Evolutionary conservation across 2,797 vertebrate species (phyloP).

Genomic region (Pseudochaenichthys georgianus): DNA sequence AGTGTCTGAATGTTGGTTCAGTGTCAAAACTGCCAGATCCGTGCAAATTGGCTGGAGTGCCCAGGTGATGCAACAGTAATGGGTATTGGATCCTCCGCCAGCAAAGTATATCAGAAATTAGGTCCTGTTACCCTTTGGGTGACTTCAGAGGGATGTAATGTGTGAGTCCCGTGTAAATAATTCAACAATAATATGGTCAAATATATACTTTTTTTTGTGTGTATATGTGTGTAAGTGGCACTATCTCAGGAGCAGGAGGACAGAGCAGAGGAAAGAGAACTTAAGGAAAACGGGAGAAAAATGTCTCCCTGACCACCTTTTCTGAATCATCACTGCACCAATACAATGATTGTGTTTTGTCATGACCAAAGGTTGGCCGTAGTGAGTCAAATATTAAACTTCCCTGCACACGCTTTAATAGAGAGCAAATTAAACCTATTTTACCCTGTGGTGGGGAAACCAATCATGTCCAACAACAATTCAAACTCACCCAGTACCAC

Average conservation of each 20-base stretch:
- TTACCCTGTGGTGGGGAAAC: slow-evolving; percentile 51
- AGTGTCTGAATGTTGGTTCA: slow-evolving; percentile 15
- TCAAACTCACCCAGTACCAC: slow-evolving; percentile 32
- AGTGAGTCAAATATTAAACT: slow-evolving; percentile 45
- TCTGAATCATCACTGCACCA: slow-evolving; percentile 38
- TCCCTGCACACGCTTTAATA: slow-evolving; percentile 39
- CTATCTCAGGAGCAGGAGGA: slow-evolving; percentile 26
- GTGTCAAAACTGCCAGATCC: slow-evolving; percentile 29
- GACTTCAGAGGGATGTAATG: slow-evolving; percentile 8
- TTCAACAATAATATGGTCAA: slow-evolving; percentile 18
- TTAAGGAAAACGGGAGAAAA: slow-evolving; percentile 29
- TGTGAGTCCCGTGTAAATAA: slow-evolving; percentile 22
- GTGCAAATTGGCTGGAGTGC: slow-evolving; percentile 3
- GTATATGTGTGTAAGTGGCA: slow-evolving; percentile 1
- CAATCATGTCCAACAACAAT: slow-evolving; percentile 56
- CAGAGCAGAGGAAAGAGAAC: slow-evolving; percentile 14
- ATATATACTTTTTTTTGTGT: neutral
- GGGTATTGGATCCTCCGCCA: slow-evolving; percentile 27
- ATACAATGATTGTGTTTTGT: slow-evolving; percentile 33
- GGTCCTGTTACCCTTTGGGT: slow-evolving; percentile 3
- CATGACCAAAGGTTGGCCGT: slow-evolving; percentile 40
- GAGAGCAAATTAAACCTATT: slow-evolving; percentile 47
- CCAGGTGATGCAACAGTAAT: slow-evolving; percentile 40
- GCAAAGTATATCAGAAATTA: slow-evolving; percentile 33
- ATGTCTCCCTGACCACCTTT: slow-evolving; percentile 32